phyloP scores from a whole-genome alignment of 1,140 invertebrate species.

The Bradynema listronoti region DNA sequence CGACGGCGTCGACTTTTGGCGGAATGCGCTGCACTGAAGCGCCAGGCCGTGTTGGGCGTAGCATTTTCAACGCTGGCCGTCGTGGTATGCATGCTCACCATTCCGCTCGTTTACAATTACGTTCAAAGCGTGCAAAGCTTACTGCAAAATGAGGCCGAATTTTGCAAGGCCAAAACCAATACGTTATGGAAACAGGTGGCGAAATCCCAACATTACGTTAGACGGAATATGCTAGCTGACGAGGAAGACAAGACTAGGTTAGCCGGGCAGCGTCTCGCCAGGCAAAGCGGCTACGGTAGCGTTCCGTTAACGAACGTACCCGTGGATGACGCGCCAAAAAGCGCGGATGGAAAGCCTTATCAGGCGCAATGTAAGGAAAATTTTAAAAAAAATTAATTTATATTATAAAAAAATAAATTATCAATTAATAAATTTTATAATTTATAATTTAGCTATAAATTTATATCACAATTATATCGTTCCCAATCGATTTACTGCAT shows the following conservation, averaged over 20 bases:
- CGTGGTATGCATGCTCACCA: slow-evolving; percentile 44
- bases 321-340: neutral
- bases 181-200: slow-evolving; percentile 39
- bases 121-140: slow-evolving; percentile 48
- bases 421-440: neutral
- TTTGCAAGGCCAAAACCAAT: slow-evolving; percentile 43
- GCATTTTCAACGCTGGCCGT: slow-evolving; percentile 43
- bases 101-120: slow-evolving; percentile 52
- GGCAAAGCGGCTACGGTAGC: slow-evolving; percentile 29
- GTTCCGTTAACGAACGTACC: slow-evolving; percentile 13
- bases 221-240: neutral
- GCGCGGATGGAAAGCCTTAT: neutral
- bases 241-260: slow-evolving; percentile 14
- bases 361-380: neutral
- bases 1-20: slow-evolving; percentile 16
- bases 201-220: slow-evolving; percentile 29
- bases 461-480: too few relatives aligned
- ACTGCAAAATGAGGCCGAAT: slow-evolving; percentile 47
- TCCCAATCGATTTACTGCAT: too few relatives aligned
- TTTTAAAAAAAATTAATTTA: neutral
- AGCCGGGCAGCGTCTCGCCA: too few relatives aligned
- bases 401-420: neutral
- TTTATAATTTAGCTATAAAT: neutral
- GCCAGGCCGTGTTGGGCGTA: slow-evolving; percentile 33
- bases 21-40: slow-evolving; percentile 37